Percentiles rank a stretch among this genome's conserved stretches.
Conservation (phyloP, 1,140 invertebrate genomes). For the Gonatopus flavifemur region DNA sequence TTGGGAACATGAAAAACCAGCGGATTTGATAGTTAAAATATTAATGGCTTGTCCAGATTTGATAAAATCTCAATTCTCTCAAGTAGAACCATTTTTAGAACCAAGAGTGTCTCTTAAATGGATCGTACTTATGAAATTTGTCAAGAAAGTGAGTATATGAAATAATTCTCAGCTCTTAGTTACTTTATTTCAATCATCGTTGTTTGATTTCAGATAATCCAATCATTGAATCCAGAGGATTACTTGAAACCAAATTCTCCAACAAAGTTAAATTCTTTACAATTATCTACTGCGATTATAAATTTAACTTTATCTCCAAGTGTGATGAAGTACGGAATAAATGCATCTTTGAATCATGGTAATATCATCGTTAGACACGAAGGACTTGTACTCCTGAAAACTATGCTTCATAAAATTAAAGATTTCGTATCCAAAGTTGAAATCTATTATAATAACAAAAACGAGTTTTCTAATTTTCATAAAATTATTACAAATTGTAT, state of each 20-base stretch:
- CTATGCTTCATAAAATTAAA: conserved; percentile 39
- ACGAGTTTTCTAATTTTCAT: conserved; percentile 23
- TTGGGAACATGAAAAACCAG: conserved; percentile 67
- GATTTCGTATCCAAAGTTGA: conserved; percentile 24
- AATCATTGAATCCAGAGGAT: conserved; percentile 32
- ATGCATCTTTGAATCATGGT: conserved; percentile 34
- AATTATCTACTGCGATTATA: conserved; percentile 38
- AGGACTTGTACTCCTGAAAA: conserved; percentile 33
- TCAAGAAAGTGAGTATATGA: conserved; percentile 53
- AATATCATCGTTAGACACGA: conserved; percentile 38
- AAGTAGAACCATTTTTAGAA: conserved; percentile 63
- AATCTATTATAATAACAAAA: conserved; percentile 11
- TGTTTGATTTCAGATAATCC: conserved; percentile 33
- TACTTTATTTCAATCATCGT: neutral
- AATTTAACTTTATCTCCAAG: conserved; percentile 34
- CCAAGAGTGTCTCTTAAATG: conserved; percentile 64
- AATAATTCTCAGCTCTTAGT: too few relatives aligned
- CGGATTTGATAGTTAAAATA: conserved; percentile 68
- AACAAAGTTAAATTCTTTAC: conserved; percentile 26
- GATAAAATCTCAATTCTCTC: conserved; percentile 63
- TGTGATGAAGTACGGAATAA: conserved; percentile 40
- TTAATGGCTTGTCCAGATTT: conserved; percentile 72
- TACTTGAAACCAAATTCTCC: conserved; percentile 30
- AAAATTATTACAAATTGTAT: conserved; percentile 32
- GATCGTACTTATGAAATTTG: conserved; percentile 59